Evolutionary conservation across 2,888 invertebrate genomes (phyloP).

Genomic region (Teinopalpus imperialis): DNA sequence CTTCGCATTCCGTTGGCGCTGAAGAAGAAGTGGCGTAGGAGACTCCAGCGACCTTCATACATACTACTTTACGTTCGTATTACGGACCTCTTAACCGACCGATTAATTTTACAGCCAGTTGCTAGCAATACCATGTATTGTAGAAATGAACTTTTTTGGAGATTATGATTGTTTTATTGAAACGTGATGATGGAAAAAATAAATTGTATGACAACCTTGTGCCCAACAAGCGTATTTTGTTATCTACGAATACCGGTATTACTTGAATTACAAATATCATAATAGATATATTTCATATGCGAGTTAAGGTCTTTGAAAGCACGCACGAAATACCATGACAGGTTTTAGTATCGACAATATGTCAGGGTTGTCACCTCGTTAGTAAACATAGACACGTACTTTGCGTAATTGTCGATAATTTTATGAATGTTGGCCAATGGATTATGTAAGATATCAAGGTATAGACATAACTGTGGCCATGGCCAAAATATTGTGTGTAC

Average conservation of each 20-base stretch:
- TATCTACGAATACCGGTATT: not conserved
- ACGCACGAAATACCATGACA: slow-evolving; percentile 2
- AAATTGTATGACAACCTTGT: not conserved
- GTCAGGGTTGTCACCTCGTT: slow-evolving; percentile 21
- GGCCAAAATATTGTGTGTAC: not conserved
- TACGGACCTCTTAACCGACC: too few species aligned
- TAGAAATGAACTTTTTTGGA: too few species aligned
- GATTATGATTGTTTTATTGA: too few species aligned
- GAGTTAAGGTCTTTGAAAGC: slow-evolving; percentile 1
- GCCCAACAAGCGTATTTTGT: not conserved
- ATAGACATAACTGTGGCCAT: not conserved
- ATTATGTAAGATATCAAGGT: not conserved
- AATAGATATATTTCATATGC: not conserved
- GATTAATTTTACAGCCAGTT: too few species aligned
- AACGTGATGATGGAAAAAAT: too few species aligned
- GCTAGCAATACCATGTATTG: too few species aligned
- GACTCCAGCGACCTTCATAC: too few species aligned
- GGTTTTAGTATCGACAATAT: slow-evolving; percentile 4
- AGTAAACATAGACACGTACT: not conserved
- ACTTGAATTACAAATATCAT: not conserved
- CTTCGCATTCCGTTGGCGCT: too few species aligned
- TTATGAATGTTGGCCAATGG: not conserved
- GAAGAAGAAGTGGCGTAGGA: too few species aligned
- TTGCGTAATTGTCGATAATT: slow-evolving; percentile 6
- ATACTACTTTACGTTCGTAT: too few species aligned